A percentile compares a stretch with the other conserved stretches of the same genome.
Conservation (phyloP, 53 echinoderm and acorn worm species). For the Actinopyga echinites region DNA sequence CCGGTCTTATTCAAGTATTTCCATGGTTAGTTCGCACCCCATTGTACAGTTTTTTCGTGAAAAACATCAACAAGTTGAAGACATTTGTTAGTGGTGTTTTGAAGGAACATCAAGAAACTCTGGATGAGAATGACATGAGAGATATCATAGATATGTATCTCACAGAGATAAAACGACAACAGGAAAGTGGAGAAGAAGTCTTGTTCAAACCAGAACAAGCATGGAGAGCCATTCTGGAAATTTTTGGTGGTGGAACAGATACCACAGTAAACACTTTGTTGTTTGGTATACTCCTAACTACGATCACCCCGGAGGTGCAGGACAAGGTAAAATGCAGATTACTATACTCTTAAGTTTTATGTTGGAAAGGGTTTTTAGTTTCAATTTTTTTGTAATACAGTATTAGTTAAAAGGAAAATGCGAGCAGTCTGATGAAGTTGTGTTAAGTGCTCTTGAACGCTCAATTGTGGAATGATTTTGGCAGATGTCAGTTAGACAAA, state of each 20-base stretch:
- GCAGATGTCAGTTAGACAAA: no score
- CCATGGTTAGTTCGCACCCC: slow-evolving; percentile 63
- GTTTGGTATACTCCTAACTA: slow-evolving; percentile 56
- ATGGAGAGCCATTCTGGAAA: slow-evolving; percentile 62
- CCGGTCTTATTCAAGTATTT: slow-evolving; percentile 50
- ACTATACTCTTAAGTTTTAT: no score
- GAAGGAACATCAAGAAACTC: slow-evolving; percentile 60
- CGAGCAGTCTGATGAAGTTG: no score
- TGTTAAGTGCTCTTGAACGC: no score
- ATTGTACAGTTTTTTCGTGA: slow-evolving; percentile 46
- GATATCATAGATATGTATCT: slow-evolving; percentile 80
- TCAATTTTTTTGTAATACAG: no score
- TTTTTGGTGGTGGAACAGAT: slow-evolving; percentile 70
- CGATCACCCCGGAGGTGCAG: slow-evolving; percentile 55
- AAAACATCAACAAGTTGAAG: slow-evolving; percentile 13
- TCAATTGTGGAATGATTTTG: no score
- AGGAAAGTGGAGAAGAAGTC: slow-evolving; percentile 47
- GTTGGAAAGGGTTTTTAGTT: no score
- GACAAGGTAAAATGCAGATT: slow-evolving; percentile 39
- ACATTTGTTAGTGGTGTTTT: slow-evolving; percentile 34
- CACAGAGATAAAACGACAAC: slow-evolving; percentile 59
- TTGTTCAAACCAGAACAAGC: slow-evolving; percentile 55
- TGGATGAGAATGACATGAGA: slow-evolving; percentile 61
- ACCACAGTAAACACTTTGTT: slow-evolving; percentile 66
- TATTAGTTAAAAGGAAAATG: no score